Evolutionary conservation across 2,113 vertebrate species (phyloP).

Genomic region (Corythoichthys intestinalis): DNA sequence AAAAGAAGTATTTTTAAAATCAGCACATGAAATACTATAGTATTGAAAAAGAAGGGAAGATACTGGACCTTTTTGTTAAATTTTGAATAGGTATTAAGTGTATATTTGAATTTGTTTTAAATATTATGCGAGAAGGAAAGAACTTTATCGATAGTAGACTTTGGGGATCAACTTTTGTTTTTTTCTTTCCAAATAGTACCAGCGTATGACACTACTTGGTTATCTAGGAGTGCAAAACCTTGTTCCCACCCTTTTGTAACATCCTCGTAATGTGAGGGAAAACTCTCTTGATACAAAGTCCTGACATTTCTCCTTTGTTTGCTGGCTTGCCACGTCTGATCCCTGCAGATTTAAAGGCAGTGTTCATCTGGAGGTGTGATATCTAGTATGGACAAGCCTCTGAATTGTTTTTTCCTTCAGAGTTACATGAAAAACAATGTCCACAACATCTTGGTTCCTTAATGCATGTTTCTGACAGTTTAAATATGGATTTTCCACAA

Average conservation of each 20-base stretch:
- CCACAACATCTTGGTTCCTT: constrained; percentile 17
- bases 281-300: background rate
- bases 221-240: background rate
- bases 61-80: background rate
- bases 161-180: no score
- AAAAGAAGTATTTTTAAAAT: no score
- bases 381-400: constrained; percentile 34
- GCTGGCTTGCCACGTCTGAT: constrained; percentile 15
- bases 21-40: no score
- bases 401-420: constrained; percentile 29
- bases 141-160: background rate
- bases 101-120: no score
- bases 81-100: background rate
- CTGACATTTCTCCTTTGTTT: background rate
- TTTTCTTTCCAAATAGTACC: background rate
- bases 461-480: constrained; percentile 41
- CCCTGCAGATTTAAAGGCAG: constrained; percentile 36
- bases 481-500: constrained; percentile 26
- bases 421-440: constrained; percentile 34
- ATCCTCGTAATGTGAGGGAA: background rate
- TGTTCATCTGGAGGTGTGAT: constrained; percentile 39
- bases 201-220: background rate
- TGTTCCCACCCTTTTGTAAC: background rate
- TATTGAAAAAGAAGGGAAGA: background rate
- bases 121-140: background rate